Conservation (phyloP, 2,888 invertebrate species). For the Hemistola chrysoprasaria region DNA sequence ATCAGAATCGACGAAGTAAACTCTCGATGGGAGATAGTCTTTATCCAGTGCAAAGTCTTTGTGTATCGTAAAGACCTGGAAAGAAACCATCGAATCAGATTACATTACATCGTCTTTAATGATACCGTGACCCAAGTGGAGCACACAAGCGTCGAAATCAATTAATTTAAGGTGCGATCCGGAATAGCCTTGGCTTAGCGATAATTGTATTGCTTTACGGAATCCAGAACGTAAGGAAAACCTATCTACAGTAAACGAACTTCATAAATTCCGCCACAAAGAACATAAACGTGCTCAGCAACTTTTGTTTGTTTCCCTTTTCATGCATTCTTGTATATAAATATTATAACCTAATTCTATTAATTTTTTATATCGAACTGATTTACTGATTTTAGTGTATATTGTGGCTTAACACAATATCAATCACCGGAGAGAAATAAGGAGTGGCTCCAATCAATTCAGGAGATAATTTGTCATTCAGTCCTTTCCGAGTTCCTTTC, state of each 20-base stretch:
- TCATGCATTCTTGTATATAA: no score
- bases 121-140: constrained; percentile 18
- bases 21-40: constrained; percentile 55
- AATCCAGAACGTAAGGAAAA: constrained; percentile 14
- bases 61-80: constrained; percentile 71
- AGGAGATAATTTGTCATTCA: constrained; percentile 19
- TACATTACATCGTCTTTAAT: constrained; percentile 18
- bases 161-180: constrained; percentile 51
- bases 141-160: constrained; percentile 36
- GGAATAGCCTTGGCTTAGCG: constrained; percentile 36
- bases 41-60: constrained; percentile 59
- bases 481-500: neutral
- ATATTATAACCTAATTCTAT: no score
- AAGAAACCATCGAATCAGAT: constrained; percentile 24
- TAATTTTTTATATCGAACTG: no score
- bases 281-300: no score
- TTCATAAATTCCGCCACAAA: neutral
- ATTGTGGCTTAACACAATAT: constrained; percentile 26
- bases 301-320: no score
- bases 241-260: constrained; percentile 1
- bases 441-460: constrained; percentile 17
- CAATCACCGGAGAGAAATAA: constrained; percentile 26
- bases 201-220: constrained; percentile 44
- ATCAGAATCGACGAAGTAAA: constrained; percentile 79
- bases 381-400: neutral